A percentile compares a stretch with the other conserved stretches of the same genome.
Evolutionary conservation across 2,113 vertebrate genomes (phyloP).

Genomic region (Hydrolagus affinis): DNA sequence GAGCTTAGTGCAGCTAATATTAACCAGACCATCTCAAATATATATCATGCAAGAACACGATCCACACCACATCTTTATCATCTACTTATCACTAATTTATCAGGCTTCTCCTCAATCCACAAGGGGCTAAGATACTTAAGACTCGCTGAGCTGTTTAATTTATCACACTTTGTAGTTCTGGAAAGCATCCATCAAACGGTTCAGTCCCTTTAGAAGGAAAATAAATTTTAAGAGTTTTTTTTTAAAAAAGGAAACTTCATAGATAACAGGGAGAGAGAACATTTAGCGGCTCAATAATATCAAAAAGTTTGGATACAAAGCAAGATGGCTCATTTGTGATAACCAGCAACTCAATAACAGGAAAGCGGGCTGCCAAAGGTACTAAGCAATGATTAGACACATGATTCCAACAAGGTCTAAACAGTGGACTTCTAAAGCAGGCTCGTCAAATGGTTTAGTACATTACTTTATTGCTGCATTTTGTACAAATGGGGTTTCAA

Average conservation of each 20-base stretch:
- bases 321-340: neutral
- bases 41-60: slow-evolving; percentile 27
- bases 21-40: slow-evolving; percentile 28
- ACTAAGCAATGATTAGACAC: slow-evolving; percentile 8
- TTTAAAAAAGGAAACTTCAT: slow-evolving; percentile 5
- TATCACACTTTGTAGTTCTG: slow-evolving; percentile 32
- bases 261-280: slow-evolving; percentile 11
- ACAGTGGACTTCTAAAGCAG: neutral
- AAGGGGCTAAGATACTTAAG: slow-evolving; percentile 23
- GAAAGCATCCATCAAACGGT: slow-evolving; percentile 31
- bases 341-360: neutral
- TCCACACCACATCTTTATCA: slow-evolving; percentile 32
- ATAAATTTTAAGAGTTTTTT: slow-evolving; percentile 18
- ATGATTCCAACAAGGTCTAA: neutral
- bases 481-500: no score
- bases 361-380: neutral
- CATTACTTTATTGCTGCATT: no score
- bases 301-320: neutral
- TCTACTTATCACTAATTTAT: slow-evolving; percentile 31
- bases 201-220: slow-evolving; percentile 28
- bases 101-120: slow-evolving; percentile 19
- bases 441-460: no score
- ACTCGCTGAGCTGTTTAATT: slow-evolving; percentile 30
- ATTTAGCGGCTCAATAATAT: slow-evolving; percentile 10
- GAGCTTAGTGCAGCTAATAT: slow-evolving; percentile 21